These are phyloP conservation scores for Smutsia temminckii DNA, from an alignment of 2,797 vertebrate genomes.

Conservation along the genomic window DNA sequence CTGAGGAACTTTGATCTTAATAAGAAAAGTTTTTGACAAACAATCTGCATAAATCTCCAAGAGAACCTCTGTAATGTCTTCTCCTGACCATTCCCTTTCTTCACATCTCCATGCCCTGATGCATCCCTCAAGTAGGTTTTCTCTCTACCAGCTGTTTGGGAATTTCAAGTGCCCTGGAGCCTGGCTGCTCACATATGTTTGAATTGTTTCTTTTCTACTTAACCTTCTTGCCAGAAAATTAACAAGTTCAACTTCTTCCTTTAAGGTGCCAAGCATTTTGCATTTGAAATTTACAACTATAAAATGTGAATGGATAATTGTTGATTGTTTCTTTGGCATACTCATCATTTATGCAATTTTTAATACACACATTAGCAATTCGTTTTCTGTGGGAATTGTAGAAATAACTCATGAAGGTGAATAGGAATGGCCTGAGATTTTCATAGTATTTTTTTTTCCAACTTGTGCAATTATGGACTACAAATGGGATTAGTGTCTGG, in stretches of 20 bases:
- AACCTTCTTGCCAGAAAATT: constrained; percentile 81
- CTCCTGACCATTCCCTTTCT: constrained; percentile 29
- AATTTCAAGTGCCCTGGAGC: constrained; percentile 64
- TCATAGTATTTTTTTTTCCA: constrained; percentile 58
- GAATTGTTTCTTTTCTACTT: constrained; percentile 74
- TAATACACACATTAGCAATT: constrained; percentile 43
- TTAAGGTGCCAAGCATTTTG: constrained; percentile 76
- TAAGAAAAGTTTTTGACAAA: not conserved
- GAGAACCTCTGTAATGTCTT: not conserved
- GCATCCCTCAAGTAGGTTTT: constrained; percentile 35
- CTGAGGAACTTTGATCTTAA: not conserved
- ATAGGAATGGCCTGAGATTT: not conserved
- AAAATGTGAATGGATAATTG: constrained; percentile 51
- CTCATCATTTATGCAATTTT: constrained; percentile 56
- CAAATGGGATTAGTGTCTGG: not conserved
- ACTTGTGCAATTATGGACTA: not conserved
- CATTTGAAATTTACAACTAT: constrained; percentile 56
- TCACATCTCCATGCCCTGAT: not conserved
- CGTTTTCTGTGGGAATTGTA: not conserved
- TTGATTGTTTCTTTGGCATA: constrained; percentile 49
- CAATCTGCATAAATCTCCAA: not conserved
- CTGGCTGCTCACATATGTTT: constrained; percentile 79
- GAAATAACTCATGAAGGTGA: constrained; percentile 43
- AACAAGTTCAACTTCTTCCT: constrained; percentile 76
- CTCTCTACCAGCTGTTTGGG: constrained; percentile 75